phyloP scores from a whole-genome alignment of 1,140 invertebrate species.

The Lordiphosa collinella region DNA sequence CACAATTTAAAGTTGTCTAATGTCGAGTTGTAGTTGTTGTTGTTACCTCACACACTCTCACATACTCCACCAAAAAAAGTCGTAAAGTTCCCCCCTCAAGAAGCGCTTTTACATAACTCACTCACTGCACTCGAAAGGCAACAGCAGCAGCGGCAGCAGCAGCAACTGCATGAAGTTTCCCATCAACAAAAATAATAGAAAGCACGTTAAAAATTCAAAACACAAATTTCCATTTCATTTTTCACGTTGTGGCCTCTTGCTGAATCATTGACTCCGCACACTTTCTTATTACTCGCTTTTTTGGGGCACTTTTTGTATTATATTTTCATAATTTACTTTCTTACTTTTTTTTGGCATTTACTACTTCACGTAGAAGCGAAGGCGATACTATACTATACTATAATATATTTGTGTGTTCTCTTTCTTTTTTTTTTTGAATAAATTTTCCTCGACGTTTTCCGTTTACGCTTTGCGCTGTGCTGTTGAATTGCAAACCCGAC shows the following conservation, averaged over 20 bases:
- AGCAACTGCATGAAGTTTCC: slow-evolving; percentile 34
- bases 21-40: no score
- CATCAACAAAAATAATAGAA: slow-evolving; percentile 13
- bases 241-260: slow-evolving; percentile 31
- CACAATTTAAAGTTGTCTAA: no score
- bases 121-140: slow-evolving; percentile 34
- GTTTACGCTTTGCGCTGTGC: slow-evolving; percentile 63
- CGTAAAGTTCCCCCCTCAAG: no score
- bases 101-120: slow-evolving; percentile 64
- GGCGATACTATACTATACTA: no score
- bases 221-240: slow-evolving; percentile 33
- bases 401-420: not conserved
- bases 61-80: slow-evolving; percentile 18
- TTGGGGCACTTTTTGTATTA: no score
- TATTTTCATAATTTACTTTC: no score
- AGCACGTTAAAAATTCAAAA: slow-evolving; percentile 50
- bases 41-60: no score
- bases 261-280: slow-evolving; percentile 33
- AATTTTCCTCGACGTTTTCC: slow-evolving; percentile 37
- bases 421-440: slow-evolving; percentile 18
- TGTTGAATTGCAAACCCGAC: slow-evolving; percentile 78
- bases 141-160: slow-evolving; percentile 1
- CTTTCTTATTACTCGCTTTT: not conserved
- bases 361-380: no score
- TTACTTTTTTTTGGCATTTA: no score